Base-by-base conservation (phyloP, 2,113 vertebrate species). In the Vanacampus margaritifer region DNA sequence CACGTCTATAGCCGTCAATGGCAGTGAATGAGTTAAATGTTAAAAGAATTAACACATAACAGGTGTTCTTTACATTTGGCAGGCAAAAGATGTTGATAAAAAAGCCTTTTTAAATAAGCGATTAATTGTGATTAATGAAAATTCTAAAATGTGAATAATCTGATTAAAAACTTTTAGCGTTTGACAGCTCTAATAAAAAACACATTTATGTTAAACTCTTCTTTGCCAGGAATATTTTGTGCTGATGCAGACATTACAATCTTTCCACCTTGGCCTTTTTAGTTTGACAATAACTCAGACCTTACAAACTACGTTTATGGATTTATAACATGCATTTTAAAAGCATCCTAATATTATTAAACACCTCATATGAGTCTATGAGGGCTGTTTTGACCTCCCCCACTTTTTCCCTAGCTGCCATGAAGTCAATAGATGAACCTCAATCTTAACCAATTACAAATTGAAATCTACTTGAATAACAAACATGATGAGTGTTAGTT, bases 401-500 rank as follows among this genome's bases (percentile, higher is more conserved):
- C 12, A 56, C 7, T 51, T 3, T 1, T 16, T 50, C n/a, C 12
- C 26, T 24, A 13, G 5, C 26, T 56, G 53, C 53, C 23, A 1
- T 56, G 16, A 56, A 56, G 53, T 26, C 23, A 56, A 56, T 13
- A 56, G 53, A 23, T 51, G 50, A 13, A 32, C 26, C 14, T 59
- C 35, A 36, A 36, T 28, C 53, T 16, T 56, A 56, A 56, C 26
- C 56, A 36, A n/a, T 54, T 26, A 26, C 32, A 37, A 59, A 37
- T 21, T 59, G 19, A 59, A 59, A 59, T 59, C 9, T 37, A 59
- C 35, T 59, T 11, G 37, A 61, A 61, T 61, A 39, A 61, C 21
- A 61, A 61, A 61, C 36, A 24, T 39, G 59, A 41, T 57, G 23
- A 26, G 35, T 39, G n/a, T 24, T 37, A 61, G 21, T 23, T 39